Evolutionary conservation across 2,888 invertebrate species (phyloP), one percentile per base, ranked within the genome.

Genomic region (Pollenia griseotomentosa): DNA sequence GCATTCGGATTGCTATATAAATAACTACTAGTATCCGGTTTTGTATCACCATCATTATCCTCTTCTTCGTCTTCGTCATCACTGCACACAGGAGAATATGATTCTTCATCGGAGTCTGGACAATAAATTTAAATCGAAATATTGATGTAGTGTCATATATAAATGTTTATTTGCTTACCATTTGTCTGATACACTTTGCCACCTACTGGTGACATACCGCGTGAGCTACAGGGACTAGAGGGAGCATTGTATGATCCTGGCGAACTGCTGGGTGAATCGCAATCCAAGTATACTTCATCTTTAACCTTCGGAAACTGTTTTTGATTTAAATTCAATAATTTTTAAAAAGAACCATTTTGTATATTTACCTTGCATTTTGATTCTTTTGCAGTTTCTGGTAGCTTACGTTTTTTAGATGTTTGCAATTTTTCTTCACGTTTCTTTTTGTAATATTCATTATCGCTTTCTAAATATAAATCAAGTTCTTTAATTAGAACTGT

Each of bases 401-500:
- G 16, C 75, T 93, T 93, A 0, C 93, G 90, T 70, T 93, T 93
- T 19, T 91, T 92, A 0, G 86, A 82, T 0, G 90, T 90, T 2
- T 90, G 89, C 14, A 90, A 89, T 19, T 91, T 92, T 75, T 93
- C 93, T 23, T 93, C 92, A 1, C 92, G 90, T 8, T 92, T 92
- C 42, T 90, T 91, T 68, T 91, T 91, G 16, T 92, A 91, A 75
- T 91, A 90, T 33, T 93, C 93, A 74, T 93, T 93, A 59, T 93
- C 90, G 46, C 92, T 91, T 51, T 91, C 92, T 55, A 93, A 70
- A 88, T 92, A 93, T 14, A 89, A 90, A 75, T 92, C 93, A 44
- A 95, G 90, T 57, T 94, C 93, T 77, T 93, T 93, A 19, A 95
- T 92, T 77, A 95, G 90, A 88, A 94, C 94, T 1, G 94, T 93